phyloP scores from a whole-genome alignment of 2,797 vertebrate species.

The Salmo trutta region DNA sequence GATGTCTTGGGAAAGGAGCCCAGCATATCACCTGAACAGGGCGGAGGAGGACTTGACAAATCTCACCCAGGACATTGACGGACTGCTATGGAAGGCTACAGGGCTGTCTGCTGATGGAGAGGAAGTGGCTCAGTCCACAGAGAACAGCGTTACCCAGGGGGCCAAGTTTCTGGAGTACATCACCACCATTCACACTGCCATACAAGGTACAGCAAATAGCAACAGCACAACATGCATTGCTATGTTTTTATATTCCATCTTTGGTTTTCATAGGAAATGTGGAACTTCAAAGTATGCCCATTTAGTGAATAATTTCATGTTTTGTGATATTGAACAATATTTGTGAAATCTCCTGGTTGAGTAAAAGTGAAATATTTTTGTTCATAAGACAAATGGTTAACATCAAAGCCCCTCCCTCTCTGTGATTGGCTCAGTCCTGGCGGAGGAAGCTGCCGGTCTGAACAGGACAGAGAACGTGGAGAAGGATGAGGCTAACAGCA shows the following conservation, averaged over 20 bases:
- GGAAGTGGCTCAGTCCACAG: slow-evolving; percentile 59
- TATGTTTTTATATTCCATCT: background rate
- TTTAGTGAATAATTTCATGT: no score
- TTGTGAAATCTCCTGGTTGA: no score
- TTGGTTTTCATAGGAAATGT: background rate
- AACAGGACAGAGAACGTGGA: slow-evolving; percentile 74
- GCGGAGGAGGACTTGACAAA: slow-evolving; percentile 59
- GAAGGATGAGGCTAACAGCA: slow-evolving; percentile 64
- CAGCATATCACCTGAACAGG: slow-evolving; percentile 45
- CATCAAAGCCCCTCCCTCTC: background rate
- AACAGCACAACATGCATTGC: background rate
- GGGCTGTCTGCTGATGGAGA: slow-evolving; percentile 58
- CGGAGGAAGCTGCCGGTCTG: slow-evolving; percentile 69
- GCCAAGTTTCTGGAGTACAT: slow-evolving; percentile 71
- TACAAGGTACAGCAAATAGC: slow-evolving; percentile 73
- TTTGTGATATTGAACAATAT: no score
- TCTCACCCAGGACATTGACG: slow-evolving; percentile 65
- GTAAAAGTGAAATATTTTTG: no score
- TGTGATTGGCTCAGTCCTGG: slow-evolving; percentile 75
- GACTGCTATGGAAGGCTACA: slow-evolving; percentile 73
- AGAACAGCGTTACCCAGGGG: slow-evolving; percentile 68
- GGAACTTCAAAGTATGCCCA: background rate
- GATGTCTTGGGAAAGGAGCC: slow-evolving; percentile 51
- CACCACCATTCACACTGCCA: slow-evolving; percentile 63
- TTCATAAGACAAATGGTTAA: no score